These are phyloP conservation scores for Diarsia brunnea DNA, from an alignment of 2,888 invertebrate species.

Conservation along the genomic window DNA sequence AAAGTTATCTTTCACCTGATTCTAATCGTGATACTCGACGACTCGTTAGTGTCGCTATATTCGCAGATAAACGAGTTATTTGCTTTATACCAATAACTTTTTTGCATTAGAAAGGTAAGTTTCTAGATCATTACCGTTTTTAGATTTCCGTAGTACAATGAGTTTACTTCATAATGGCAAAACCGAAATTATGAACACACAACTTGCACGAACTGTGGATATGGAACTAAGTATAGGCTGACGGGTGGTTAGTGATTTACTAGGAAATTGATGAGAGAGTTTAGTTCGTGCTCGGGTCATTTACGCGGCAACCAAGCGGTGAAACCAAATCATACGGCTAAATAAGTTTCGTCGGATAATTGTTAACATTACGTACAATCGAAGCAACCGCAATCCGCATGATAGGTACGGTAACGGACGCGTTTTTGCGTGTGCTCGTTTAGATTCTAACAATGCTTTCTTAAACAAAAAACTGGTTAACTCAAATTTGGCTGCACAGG, in stretches of 20 bases:
- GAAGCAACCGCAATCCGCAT: constrained; percentile 79
- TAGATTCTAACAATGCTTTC: constrained; percentile 74
- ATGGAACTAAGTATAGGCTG: constrained; percentile 64
- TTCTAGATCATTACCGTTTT: constrained; percentile 58
- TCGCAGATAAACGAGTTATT: constrained; percentile 62
- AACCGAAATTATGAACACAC: constrained; percentile 70
- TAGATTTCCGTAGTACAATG: constrained; percentile 52
- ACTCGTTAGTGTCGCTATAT: constrained; percentile 62
- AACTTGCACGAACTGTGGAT: constrained; percentile 73
- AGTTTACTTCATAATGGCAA: constrained; percentile 57
- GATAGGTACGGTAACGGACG: constrained; percentile 77
- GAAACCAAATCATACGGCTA: constrained; percentile 67
- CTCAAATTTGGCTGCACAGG: constrained; percentile 73
- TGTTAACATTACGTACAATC: constrained; percentile 79
- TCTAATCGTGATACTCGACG: constrained; percentile 67
- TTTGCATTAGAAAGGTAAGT: constrained; percentile 65
- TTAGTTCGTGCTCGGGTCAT: constrained; percentile 71
- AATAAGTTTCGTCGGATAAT: constrained; percentile 75
- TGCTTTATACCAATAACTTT: constrained; percentile 57
- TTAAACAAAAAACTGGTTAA: constrained; percentile 79
- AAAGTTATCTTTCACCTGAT: constrained; percentile 74
- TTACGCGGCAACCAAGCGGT: constrained; percentile 69
- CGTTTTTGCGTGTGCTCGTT: constrained; percentile 79
- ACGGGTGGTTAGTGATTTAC: constrained; percentile 72
- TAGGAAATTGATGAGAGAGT: constrained; percentile 75